Conservation (phyloP, 2,888 invertebrate species). For the Drosophila acutilabella region DNA sequence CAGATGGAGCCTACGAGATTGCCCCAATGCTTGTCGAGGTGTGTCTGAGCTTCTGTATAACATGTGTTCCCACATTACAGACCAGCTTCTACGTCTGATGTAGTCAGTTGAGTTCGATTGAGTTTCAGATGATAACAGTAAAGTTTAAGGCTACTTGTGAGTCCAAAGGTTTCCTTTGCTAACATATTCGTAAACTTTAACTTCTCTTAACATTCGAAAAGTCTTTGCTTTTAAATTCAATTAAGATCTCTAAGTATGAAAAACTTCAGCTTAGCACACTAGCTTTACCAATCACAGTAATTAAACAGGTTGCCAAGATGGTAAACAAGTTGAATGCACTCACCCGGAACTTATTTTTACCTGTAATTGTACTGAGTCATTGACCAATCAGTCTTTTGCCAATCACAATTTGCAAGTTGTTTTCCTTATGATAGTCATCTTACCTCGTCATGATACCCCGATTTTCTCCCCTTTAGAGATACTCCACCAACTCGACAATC, state of each 20-base stretch:
- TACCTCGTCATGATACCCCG: background rate
- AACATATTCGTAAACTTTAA: too few species aligned
- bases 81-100: slow-evolving; percentile 8
- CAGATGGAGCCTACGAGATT: slow-evolving; percentile 15
- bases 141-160: too few species aligned
- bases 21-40: slow-evolving; percentile 36
- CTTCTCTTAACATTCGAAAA: too few species aligned
- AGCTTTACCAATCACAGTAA: background rate
- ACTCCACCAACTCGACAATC: background rate
- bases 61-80: slow-evolving; percentile 48
- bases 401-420: slow-evolving; percentile 8
- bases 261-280: background rate
- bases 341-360: slow-evolving; percentile 17
- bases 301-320: background rate
- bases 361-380: background rate
- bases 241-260: background rate
- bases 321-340: slow-evolving; percentile 3
- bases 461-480: slow-evolving; percentile 6
- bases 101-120: background rate
- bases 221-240: too few species aligned
- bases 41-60: slow-evolving; percentile 45
- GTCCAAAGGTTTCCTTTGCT: too few species aligned
- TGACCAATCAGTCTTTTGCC: background rate
- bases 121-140: background rate
- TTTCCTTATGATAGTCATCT: slow-evolving; percentile 27